Base-by-base conservation (phyloP, 2,888 invertebrate species). In the Drosophila kokeensis region DNA sequence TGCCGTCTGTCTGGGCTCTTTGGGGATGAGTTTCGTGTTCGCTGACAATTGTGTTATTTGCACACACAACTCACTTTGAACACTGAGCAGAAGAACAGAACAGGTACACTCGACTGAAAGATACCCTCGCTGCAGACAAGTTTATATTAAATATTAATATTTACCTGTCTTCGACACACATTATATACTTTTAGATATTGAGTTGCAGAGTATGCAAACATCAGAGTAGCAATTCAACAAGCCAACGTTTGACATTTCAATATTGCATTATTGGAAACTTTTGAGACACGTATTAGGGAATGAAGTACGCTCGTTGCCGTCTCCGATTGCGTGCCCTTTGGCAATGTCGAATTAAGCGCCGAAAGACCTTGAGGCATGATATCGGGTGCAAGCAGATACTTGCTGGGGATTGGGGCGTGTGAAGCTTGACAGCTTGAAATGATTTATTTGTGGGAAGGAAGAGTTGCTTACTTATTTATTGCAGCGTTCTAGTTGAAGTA, bases 221-320 rank as follows among this genome's bases (percentile, higher is more conserved):
- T 11, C 13, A 50, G 15, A 5, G 18, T n/a, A 32, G 11, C 42
- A 34, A 52, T 38, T n/a, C 21, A 49, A 45, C 66, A 81, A 67
- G 71, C 73, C 71, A 79, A 61, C 62, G 62, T 76, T 81, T 82
- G 81, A 81, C 82, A 81, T 81, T 84, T 75, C 68, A 73, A 79
- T 76, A 70, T 68, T 68, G 53, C 64, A 55, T 76, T 76, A 55
- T 78, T 75, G 73, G 34, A 71, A 69, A 50, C 38, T 67, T 74
- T 21, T 29, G 54, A 79, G 84, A 84, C 87, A 75, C 61, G 65
- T 85, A 82, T 84, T 81, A 64, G 79, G 83, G 78, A 49, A 24
- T 40, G 13, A 60, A 67, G 32, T 57, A 61, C 59, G 48, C 49
- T 63, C 60, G 66, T 66, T 55, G 59, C 48, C 45, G 45, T 48